phyloP scores from a whole-genome alignment of 2,113 vertebrate species.

The Hyla sarda region DNA sequence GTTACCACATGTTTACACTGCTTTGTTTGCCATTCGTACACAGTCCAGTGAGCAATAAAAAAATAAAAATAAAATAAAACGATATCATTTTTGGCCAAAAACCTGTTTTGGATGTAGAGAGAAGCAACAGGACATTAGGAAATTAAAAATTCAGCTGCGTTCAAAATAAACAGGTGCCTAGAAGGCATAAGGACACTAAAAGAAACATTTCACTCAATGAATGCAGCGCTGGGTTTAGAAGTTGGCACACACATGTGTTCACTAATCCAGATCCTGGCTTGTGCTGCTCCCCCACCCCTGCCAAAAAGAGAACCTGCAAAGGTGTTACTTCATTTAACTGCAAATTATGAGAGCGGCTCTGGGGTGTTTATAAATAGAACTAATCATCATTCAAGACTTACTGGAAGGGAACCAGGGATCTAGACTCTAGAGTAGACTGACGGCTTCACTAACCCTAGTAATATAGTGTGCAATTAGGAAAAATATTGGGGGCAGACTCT shows the following conservation, averaged over 20 bases:
- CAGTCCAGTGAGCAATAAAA: background rate
- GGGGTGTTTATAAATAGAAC: slow-evolving; percentile 20
- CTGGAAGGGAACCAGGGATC: slow-evolving; percentile 15
- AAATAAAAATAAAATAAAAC: background rate
- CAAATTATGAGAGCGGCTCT: slow-evolving; percentile 12
- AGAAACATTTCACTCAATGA: slow-evolving; percentile 46
- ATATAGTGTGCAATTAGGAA: background rate
- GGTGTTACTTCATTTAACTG: slow-evolving; percentile 37
- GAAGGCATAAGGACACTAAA: slow-evolving; percentile 10
- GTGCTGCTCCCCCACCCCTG: background rate
- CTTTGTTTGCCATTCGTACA: background rate
- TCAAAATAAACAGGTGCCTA: slow-evolving; percentile 55
- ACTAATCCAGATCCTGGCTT: slow-evolving; percentile 27
- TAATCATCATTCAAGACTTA: slow-evolving; percentile 17
- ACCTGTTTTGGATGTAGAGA: slow-evolving; percentile 42
- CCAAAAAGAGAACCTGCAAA: slow-evolving; percentile 42
- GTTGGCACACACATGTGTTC: slow-evolving; percentile 36
- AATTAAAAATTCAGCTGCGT: slow-evolving; percentile 47
- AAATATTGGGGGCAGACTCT: no score
- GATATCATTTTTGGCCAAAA: slow-evolving; percentile 30
- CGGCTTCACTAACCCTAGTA: background rate
- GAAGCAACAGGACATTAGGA: slow-evolving; percentile 43
- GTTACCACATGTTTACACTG: background rate
- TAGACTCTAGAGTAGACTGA: background rate
- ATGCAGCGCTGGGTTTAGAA: slow-evolving; percentile 15